A percentile compares a stretch with the other conserved stretches of the same genome.
phyloP scores from a whole-genome alignment of 2,797 vertebrate species.

The Acanthopagrus latus region DNA sequence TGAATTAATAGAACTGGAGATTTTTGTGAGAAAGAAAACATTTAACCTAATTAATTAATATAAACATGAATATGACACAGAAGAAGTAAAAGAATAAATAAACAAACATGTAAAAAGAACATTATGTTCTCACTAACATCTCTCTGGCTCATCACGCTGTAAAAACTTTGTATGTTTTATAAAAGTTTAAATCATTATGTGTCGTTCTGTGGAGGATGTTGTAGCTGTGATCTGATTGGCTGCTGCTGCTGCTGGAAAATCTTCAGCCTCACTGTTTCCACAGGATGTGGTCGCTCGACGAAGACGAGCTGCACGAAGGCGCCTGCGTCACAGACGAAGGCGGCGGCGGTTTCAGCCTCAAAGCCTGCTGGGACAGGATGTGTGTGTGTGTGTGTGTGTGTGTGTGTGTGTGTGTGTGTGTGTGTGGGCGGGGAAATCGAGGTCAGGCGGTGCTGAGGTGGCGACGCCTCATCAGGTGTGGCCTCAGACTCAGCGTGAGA shows the following conservation, averaged over 20 bases:
- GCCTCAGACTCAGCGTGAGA: slow-evolving; percentile 44
- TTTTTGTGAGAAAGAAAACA: not conserved
- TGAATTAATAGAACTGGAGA: not conserved
- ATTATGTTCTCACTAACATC: not conserved
- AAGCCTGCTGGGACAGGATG: slow-evolving; percentile 74
- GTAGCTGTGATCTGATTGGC: slow-evolving; percentile 60
- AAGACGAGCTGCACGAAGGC: slow-evolving; percentile 34
- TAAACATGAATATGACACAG: not conserved
- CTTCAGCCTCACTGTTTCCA: slow-evolving; percentile 70
- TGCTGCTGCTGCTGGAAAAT: slow-evolving; percentile 55
- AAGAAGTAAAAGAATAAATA: not conserved
- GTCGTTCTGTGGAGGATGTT: slow-evolving; percentile 12
- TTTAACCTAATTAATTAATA: not conserved
- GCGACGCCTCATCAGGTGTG: slow-evolving; percentile 58
- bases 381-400: slow-evolving; percentile 34
- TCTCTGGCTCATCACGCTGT: not conserved
- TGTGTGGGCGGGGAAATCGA: slow-evolving; percentile 52
- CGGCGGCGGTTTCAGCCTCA: slow-evolving; percentile 66
- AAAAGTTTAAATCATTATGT: not conserved
- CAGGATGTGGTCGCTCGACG: slow-evolving; percentile 64
- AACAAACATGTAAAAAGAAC: too few relatives aligned
- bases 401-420: slow-evolving; percentile 21
- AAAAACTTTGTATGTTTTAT: not conserved
- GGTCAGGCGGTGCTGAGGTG: slow-evolving; percentile 62
- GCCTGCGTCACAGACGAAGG: slow-evolving; percentile 57